Base-by-base conservation (phyloP, 2,113 vertebrate species). In the Anarhynchus alexandrinus region DNA sequence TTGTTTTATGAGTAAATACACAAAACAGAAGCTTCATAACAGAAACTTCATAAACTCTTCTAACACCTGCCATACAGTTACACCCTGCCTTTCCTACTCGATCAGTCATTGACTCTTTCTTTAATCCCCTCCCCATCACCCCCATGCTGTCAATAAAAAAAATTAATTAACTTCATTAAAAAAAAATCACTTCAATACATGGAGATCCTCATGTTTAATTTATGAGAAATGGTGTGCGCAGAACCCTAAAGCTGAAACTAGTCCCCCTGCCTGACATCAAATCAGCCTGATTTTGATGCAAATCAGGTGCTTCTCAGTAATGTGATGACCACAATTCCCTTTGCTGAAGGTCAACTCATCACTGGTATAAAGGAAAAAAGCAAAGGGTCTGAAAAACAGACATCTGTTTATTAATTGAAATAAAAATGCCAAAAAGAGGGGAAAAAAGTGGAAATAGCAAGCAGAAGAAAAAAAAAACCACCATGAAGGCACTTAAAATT, bases 241-340 rank as follows among this genome's bases (percentile, higher is more conserved):
- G 92, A 87, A 94, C 43, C 54, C 49, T 32, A 40, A 91, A 91
- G 61, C 71, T 96, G 90, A 90, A 97, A 95, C 89, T 42, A 92
- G 77, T 85, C 34, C 20, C 84, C 20, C 22, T 71, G 69, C 26
- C 57, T 85, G 86, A 94, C 89, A 94, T 54, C 74, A 93, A 86
- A 43, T 14, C 57, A 78, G 55, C 29, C 34, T 52, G 32, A 64
- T 84, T 82, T 20, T 72, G 73, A 65, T 88, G 86, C 59, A 88
- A 86, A 84, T 45, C 73, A 86, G 43, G 45, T 49, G 22, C 42
- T 95, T 77, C 78, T 85, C 80, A 95, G 89, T 45, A 95, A 72
- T 8, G 62, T 6, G 29, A 67, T 81, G 58, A 66, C 57, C 54
- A 64, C 36, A 55, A 36, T 21, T 61, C 32, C 36, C 40, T 86